phyloP scores from a whole-genome alignment of 2,113 vertebrate genomes.

The Furnarius figulus region DNA sequence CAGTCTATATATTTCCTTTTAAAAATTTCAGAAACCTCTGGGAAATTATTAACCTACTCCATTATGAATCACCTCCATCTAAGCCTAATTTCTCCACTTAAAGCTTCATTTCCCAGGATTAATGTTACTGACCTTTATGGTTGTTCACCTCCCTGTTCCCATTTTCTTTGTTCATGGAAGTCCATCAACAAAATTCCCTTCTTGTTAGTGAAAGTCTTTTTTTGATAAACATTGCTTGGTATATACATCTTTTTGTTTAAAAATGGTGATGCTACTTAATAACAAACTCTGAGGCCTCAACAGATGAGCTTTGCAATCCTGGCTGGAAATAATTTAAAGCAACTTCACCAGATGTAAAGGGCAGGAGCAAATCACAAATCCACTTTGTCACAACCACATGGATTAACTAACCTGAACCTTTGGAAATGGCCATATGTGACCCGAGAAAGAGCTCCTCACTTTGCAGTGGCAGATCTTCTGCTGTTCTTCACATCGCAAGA shows the following conservation, averaged over 20 bases:
- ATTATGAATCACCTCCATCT: neutral
- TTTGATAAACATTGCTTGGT: conserved; percentile 38
- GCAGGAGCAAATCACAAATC: neutral
- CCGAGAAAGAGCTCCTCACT: neutral
- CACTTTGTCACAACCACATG: neutral
- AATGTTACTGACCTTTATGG: neutral
- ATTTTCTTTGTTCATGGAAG: conserved; percentile 4
- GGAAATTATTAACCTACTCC: neutral
- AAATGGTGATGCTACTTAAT: conserved; percentile 53
- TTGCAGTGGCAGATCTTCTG: neutral
- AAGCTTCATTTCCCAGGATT: neutral
- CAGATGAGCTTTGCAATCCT: neutral
- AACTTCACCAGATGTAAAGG: neutral
- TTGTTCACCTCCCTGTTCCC: neutral
- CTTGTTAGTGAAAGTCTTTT: conserved; percentile 22
- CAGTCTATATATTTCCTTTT: neutral
- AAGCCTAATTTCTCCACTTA: neutral
- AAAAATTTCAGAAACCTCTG: neutral
- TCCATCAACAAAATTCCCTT: conserved; percentile 29
- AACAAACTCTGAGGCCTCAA: conserved; percentile 48
- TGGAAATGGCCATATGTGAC: neutral
- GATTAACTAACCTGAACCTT: neutral
- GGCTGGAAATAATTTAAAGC: conserved; percentile 34
- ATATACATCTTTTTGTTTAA: conserved; percentile 60
- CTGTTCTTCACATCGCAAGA: neutral